Evolutionary conservation across 2,113 vertebrate genomes (phyloP).

Genomic region (Drymodes brunneopygia): DNA sequence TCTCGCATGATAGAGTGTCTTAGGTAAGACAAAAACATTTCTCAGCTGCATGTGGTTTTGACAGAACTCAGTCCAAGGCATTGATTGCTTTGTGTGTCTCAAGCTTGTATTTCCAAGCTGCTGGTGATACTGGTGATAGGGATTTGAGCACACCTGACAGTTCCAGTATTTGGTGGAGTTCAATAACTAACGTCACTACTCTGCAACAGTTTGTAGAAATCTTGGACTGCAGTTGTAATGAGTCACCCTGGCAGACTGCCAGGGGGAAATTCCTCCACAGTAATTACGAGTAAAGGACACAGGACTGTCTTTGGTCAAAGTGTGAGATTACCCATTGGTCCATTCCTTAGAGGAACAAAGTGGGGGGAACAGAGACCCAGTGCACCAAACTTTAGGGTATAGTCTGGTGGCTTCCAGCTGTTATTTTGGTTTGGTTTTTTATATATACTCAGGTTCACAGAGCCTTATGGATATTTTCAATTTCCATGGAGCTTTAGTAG

Average conservation of each 20-base stretch:
- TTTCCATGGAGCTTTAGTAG: background rate
- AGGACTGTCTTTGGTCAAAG: background rate
- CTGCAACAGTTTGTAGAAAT: background rate
- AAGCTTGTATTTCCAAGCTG: background rate
- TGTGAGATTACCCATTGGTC: background rate
- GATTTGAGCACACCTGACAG: background rate
- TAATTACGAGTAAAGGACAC: background rate
- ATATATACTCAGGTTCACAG: background rate
- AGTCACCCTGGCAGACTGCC: background rate
- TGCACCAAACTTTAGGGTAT: accelerated
- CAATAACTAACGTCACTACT: accelerated
- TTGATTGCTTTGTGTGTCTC: background rate
- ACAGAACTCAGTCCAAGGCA: background rate
- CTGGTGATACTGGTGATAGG: background rate
- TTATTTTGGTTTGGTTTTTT: background rate
- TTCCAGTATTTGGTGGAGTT: background rate
- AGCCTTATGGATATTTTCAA: background rate
- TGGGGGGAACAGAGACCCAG: background rate
- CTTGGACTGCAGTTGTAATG: background rate
- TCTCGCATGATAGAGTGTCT: conserved; percentile 96
- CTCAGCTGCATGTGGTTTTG: accelerated
- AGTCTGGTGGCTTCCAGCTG: background rate
- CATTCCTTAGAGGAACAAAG: background rate
- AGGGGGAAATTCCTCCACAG: background rate
- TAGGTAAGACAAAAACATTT: conserved; percentile 70